These are phyloP conservation scores for Meriones psammophilus DNA, from an alignment of 2,797 vertebrate species.

Conservation along the genomic window DNA sequence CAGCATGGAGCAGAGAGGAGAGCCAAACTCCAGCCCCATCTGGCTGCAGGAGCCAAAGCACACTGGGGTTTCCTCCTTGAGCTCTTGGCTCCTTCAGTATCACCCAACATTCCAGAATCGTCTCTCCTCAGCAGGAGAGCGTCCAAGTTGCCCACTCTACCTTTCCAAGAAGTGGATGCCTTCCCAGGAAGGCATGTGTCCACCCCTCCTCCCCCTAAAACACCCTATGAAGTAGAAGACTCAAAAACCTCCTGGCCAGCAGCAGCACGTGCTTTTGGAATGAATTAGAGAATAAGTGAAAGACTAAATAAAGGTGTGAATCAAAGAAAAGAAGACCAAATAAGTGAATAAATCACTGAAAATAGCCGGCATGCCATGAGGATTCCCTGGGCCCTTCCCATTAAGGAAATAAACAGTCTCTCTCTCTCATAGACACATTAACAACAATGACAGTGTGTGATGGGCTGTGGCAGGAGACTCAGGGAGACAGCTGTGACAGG, in stretches of 20 bases:
- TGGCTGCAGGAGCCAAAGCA: fast-evolving
- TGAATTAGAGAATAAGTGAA: conserved; percentile 54
- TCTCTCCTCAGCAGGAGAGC: conserved; percentile 30
- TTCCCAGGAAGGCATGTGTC: conserved; percentile 27
- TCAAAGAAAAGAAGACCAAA: conserved; percentile 37
- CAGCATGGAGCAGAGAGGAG: background rate
- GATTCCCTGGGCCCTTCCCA: background rate
- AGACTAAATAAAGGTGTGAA: conserved; percentile 41
- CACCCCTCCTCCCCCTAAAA: background rate
- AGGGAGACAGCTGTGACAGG: background rate
- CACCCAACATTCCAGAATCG: background rate
- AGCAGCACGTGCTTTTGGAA: conserved; percentile 41
- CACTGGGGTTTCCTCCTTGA: background rate
- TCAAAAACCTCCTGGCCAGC: background rate
- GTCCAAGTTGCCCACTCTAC: background rate
- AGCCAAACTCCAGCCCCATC: background rate
- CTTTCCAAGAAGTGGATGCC: conserved; percentile 22
- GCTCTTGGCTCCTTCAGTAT: background rate
- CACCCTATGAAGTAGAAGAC: conserved; percentile 14
- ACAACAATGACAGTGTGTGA: background rate
- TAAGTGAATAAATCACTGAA: background rate
- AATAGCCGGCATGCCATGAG: background rate
- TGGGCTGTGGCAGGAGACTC: background rate
- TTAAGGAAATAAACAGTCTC: background rate
- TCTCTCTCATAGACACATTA: no score